phyloP scores from a whole-genome alignment of 2,888 invertebrate species.

The Hydraecia micacea region DNA sequence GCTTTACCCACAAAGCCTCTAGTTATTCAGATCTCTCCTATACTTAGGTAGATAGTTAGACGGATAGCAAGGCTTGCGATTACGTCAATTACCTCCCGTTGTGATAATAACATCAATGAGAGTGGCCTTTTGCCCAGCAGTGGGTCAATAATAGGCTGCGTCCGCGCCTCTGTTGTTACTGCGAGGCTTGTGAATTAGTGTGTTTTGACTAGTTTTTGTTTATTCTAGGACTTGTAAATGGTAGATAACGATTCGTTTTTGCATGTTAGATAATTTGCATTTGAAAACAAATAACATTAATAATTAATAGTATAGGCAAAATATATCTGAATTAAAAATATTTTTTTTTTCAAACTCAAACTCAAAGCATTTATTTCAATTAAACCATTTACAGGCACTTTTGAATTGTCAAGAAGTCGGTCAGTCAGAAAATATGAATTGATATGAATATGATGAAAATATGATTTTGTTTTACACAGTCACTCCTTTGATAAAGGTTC shows the following conservation, averaged over 20 bases:
- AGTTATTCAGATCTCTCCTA: conserved; percentile 57
- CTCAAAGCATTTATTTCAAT: too few species aligned
- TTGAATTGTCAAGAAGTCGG: too few species aligned
- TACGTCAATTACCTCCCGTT: conserved; percentile 72
- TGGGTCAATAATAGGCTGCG: conserved; percentile 67
- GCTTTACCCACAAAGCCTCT: conserved; percentile 45
- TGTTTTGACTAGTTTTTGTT: conserved; percentile 45
- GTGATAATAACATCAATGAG: conserved; percentile 70
- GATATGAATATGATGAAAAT: too few species aligned
- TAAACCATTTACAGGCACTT: too few species aligned
- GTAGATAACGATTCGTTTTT: background rate
- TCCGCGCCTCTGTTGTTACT: conserved; percentile 56
- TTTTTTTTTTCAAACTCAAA: too few species aligned
- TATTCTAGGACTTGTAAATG: conserved; percentile 37
- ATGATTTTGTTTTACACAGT: too few species aligned
- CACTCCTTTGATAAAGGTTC: background rate
- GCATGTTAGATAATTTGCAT: background rate
- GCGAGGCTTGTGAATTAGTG: conserved; percentile 40
- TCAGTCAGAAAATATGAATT: too few species aligned
- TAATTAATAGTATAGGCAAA: too few species aligned
- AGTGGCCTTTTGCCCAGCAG: conserved; percentile 66
- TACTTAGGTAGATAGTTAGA: conserved; percentile 63
- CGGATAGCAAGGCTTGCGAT: conserved; percentile 65
- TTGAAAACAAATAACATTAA: background rate
- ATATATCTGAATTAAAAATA: too few species aligned